Base-by-base conservation (phyloP, 2,888 invertebrate genomes). In the Drosophila ustulata region DNA sequence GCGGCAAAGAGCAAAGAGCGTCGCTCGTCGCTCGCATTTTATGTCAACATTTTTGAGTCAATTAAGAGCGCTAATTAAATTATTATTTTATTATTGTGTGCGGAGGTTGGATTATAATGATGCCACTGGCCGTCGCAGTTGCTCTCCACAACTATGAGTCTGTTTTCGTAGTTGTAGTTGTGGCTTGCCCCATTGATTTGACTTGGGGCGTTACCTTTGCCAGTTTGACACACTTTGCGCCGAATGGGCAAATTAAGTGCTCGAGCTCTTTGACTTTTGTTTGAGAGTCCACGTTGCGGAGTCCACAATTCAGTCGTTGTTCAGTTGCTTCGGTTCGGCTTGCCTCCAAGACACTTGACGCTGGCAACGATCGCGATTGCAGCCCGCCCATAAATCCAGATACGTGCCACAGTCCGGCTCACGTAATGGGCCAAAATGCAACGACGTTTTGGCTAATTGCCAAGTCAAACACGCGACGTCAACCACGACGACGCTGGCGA, bases 31-130 rank as follows among this genome's bases (percentile, higher is more conserved):
- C 62, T 45, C 45, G 26, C 61, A 61, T 26, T 46, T 32, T 53
- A 43, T 30, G 41, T 53, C 32, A 25, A 57, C 63, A 82, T 74
- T 75, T 88, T 59, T 72, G 66, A 71, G 70, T 78, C 88, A 84
- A 84, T 84, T 84, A 84, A 83, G 75, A 39, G 66, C 67, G 66
- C 77, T 86, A 84, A 88, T 84, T 84, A 78, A 84, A 78, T 84
- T 88, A 88, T 86, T 75, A 71, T 66, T 63, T 65, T 64, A 80
- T 75, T 79, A 50, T 56, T 63, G 49, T 30, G 45, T 26, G 77
- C 66, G 66, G 57, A 67, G 79, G 71, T 52, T 78, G 78, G 64
- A 67, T 65, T 64, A 75, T 79, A 78, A 75, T 77, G 71, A 62
- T 55, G 79, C 30, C 52, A 67, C 43, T 18, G 32, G 13, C 26